A percentile compares a stretch with the other conserved stretches of the same genome.
phyloP scores from a whole-genome alignment of 2,113 vertebrate genomes.

The Heloderma charlesbogerti region DNA sequence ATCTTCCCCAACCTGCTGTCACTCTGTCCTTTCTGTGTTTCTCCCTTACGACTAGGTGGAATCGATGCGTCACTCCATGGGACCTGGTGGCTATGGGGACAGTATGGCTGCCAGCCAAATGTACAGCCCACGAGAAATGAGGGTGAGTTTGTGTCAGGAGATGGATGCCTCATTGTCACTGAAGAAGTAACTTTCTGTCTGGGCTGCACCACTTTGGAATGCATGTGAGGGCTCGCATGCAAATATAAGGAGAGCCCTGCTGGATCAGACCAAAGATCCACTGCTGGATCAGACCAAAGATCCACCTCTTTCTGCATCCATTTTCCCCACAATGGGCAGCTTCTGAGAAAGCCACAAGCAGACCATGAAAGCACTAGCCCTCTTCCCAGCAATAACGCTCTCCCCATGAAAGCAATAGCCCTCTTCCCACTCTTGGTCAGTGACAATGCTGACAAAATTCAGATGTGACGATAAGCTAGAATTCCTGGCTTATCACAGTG shows the following conservation, averaged over 20 bases:
- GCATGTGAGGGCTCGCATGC: not conserved
- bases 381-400: not conserved
- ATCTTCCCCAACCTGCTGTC: not conserved
- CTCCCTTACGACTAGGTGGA: slow-evolving; percentile 66
- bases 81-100: slow-evolving; percentile 78
- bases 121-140: slow-evolving; percentile 81
- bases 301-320: not conserved
- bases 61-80: slow-evolving; percentile 76
- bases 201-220: not conserved
- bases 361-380: not conserved
- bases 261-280: not conserved
- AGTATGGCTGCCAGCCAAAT: slow-evolving; percentile 75
- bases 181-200: slow-evolving; percentile 34
- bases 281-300: not conserved
- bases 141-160: slow-evolving; percentile 68
- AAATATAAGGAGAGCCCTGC: not conserved
- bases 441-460: not conserved
- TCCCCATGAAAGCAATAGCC: not conserved
- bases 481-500: too few species aligned
- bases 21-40: not conserved
- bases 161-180: not conserved
- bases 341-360: not conserved
- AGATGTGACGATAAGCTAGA: too few species aligned
- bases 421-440: not conserved
- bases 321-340: not conserved